These are phyloP conservation scores for Triops longicaudatus DNA, from an alignment of 1,140 invertebrate genomes.

Conservation along the genomic window DNA sequence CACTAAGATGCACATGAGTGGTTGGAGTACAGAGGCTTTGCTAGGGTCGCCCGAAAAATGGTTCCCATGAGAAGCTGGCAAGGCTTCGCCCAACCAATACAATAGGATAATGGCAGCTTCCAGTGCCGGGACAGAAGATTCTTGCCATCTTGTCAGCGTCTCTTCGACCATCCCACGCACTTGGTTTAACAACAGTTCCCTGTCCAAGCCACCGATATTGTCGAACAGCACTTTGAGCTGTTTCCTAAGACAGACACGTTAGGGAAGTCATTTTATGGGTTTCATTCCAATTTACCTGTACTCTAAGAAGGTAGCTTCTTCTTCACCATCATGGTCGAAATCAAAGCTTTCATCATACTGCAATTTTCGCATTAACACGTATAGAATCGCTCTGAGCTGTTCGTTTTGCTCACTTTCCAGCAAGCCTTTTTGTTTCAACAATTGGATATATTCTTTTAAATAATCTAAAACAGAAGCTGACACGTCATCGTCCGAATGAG, in stretches of 20 bases:
- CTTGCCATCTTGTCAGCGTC: constrained; percentile 44
- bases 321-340: constrained; percentile 49
- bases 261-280: background rate
- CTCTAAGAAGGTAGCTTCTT: constrained; percentile 49
- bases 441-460: constrained; percentile 47
- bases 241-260: constrained; percentile 39
- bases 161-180: constrained; percentile 42
- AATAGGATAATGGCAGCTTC: constrained; percentile 48
- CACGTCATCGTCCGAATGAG: constrained; percentile 49
- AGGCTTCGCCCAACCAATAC: constrained; percentile 47
- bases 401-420: constrained; percentile 33
- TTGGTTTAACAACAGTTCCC: constrained; percentile 42
- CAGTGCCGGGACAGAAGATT: constrained; percentile 41
- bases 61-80: constrained; percentile 43
- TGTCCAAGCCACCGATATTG: constrained; percentile 45
- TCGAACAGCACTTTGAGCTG: constrained; percentile 49
- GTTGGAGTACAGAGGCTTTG: constrained; percentile 42
- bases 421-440: constrained; percentile 33
- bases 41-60: constrained; percentile 40
- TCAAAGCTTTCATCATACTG: constrained; percentile 48
- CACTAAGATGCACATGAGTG: constrained; percentile 45
- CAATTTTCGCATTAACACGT: constrained; percentile 46
- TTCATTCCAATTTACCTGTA: constrained; percentile 31
- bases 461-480: constrained; percentile 47
- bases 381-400: constrained; percentile 36